Base-by-base conservation (phyloP, 1,140 invertebrate genomes). In the Asbolus verrucosus region DNA sequence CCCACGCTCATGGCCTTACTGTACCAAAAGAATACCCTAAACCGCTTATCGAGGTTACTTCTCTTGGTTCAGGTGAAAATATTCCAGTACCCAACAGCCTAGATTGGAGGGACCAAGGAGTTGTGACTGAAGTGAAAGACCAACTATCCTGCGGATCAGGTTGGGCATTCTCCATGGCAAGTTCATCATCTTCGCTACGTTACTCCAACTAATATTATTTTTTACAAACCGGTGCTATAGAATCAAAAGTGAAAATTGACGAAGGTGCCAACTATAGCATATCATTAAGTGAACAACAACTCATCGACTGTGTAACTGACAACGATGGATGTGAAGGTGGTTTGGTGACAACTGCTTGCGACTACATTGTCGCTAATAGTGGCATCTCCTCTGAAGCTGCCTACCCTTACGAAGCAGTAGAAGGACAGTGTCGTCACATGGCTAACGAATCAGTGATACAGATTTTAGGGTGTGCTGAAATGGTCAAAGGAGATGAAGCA, bases 41-140 rank as follows among this genome's bases (percentile, higher is more conserved):
- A 16, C 39, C 39, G 14, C 9, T 43, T 4, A 43, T 62, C 13
- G 3, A 1, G 2, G 18, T 62, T 5, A 9, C 16, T 16, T 9
- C 5, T 11, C 14, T 8, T 19, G 2, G 1, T 9, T 33, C 11
- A 1, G 18, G 9, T 2, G 24, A 1, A 2, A 95, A 94, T 67
- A 98, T 98, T 79, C 95, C 98, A 86, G 96, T 96, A 61, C 60
- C 24, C 3, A n/a, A n/a, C 1, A n/a, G n/a, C n/a, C n/a, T n/a
- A n/a, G n/a, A n/a, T n/a, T n/a, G n/a, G n/a, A n/a, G n/a, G n/a
- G n/a, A n/a, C n/a, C n/a, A n/a, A n/a, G n/a, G n/a, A n/a, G n/a
- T n/a, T n/a, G n/a, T n/a, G n/a, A n/a, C n/a, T n/a, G n/a, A n/a
- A n/a, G n/a, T n/a, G n/a, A n/a, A n/a, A n/a, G n/a, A n/a, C n/a